Evolutionary conservation across 2,888 invertebrate species (phyloP).

Genomic region (Lottia gigantea): DNA sequence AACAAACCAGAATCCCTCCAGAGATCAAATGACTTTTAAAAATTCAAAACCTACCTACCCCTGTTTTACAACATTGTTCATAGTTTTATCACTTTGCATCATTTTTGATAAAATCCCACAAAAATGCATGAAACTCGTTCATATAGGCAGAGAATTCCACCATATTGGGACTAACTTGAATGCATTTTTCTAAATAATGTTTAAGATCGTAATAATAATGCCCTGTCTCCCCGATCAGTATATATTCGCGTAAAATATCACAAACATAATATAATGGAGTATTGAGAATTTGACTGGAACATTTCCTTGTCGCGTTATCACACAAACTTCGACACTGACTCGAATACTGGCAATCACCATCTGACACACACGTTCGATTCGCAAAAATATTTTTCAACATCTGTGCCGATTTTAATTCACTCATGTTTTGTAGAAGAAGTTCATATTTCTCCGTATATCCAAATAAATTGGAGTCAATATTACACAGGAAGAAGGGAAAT

Average conservation of each 20-base stretch:
- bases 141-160: background rate
- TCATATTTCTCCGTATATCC: slow-evolving; percentile 11
- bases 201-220: background rate
- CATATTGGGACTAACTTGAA: background rate
- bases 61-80: too few relatives aligned
- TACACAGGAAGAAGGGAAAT: slow-evolving; percentile 4
- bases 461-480: background rate
- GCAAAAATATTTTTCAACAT: background rate
- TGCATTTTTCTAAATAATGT: background rate
- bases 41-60: too few relatives aligned
- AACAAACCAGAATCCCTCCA: too few relatives aligned
- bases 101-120: background rate
- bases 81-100: background rate
- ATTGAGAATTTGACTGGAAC: background rate
- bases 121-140: background rate
- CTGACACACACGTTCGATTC: background rate
- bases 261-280: background rate
- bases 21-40: too few relatives aligned
- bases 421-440: background rate
- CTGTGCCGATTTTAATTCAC: background rate
- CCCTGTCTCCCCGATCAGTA: background rate
- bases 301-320: background rate
- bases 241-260: slow-evolving; percentile 11
- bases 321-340: background rate
- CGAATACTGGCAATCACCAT: background rate